Evolutionary conservation across 2,113 vertebrate species (phyloP).

Genomic region (Cepphus grylle): DNA sequence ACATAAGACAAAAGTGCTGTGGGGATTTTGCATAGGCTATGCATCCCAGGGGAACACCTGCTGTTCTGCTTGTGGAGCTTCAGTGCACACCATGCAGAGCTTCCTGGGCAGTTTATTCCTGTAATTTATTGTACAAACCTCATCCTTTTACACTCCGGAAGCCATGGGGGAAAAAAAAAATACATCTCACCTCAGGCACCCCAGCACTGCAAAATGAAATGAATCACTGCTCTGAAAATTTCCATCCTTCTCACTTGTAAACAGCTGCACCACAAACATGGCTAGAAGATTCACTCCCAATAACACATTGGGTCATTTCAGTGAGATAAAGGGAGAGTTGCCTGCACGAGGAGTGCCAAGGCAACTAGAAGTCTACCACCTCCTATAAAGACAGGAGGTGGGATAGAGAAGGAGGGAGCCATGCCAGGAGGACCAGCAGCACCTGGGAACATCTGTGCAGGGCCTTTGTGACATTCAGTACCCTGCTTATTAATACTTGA

Average conservation of each 20-base stretch:
- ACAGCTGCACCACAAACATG: background rate
- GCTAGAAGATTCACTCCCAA: background rate
- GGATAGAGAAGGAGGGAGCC: background rate
- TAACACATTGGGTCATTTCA: fast-evolving
- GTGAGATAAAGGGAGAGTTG: background rate
- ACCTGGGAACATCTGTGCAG: background rate
- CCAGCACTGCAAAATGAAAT: background rate
- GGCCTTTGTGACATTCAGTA: background rate
- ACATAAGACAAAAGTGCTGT: background rate
- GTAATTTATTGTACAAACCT: background rate
- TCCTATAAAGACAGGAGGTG: background rate
- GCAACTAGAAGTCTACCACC: background rate
- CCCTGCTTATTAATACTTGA: background rate
- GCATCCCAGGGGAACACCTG: background rate
- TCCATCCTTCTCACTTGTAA: background rate
- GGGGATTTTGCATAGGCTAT: background rate
- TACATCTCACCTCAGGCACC: background rate
- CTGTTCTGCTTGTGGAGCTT: background rate
- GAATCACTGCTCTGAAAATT: background rate
- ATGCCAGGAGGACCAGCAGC: background rate
- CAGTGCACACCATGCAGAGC: background rate
- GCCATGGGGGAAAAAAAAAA: fast-evolving
- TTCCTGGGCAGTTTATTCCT: background rate
- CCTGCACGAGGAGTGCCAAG: background rate
- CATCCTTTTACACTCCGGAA: background rate